phyloP scores from a whole-genome alignment of 2,888 invertebrate species.

The Furcula furcula region DNA sequence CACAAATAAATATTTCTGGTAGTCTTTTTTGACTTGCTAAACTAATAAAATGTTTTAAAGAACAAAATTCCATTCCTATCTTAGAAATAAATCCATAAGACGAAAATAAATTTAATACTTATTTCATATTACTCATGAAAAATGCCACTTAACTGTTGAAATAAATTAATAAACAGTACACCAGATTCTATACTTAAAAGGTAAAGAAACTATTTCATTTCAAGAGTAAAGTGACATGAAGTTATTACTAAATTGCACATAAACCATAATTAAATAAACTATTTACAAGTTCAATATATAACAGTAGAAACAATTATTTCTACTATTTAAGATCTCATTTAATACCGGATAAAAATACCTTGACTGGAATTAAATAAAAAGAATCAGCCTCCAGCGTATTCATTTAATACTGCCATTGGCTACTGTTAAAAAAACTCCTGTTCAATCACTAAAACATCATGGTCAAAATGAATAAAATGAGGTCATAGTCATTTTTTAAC shows the following conservation, averaged over 20 bases:
- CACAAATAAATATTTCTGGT: background rate
- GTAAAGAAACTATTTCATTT: slow-evolving; percentile 2
- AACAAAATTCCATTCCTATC: slow-evolving; percentile 20
- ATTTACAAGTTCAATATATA: slow-evolving; percentile 22
- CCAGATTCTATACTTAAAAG: background rate
- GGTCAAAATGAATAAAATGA: too few species aligned
- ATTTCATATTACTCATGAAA: slow-evolving; percentile 12
- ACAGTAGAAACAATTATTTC: slow-evolving; percentile 13
- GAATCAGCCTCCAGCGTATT: too few species aligned
- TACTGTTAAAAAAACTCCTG: too few species aligned
- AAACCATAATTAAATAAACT: slow-evolving; percentile 10
- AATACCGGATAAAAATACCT: too few species aligned
- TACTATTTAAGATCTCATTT: too few species aligned
- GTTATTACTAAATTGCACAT: slow-evolving; percentile 25
- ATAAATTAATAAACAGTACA: slow-evolving; percentile 4
- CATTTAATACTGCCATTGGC: too few species aligned
- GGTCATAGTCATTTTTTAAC: too few species aligned
- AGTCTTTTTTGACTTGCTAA: background rate
- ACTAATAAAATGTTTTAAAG: slow-evolving; percentile 8
- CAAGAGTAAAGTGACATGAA: slow-evolving; percentile 15
- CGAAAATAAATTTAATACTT: slow-evolving; percentile 5
- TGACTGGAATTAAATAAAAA: too few species aligned
- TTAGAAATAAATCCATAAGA: slow-evolving; percentile 4
- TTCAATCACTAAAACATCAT: too few species aligned
- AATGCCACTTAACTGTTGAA: slow-evolving; percentile 15